Percentiles rank a stretch among this genome's conserved stretches.
Conservation (phyloP, 1,140 invertebrate species). For the Leguminivora glycinivorella region DNA sequence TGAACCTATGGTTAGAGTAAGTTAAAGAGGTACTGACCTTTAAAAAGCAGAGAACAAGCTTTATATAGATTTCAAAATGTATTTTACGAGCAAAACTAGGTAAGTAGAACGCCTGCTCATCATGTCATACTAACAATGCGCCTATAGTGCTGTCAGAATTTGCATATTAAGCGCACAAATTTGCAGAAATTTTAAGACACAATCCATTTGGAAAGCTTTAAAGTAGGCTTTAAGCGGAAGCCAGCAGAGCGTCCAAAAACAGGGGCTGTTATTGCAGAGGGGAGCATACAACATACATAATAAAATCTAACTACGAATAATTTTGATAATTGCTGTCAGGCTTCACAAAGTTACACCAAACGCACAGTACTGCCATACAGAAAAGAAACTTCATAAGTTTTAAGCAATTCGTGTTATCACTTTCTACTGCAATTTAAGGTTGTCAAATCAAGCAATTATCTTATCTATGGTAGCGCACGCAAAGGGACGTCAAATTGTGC, state of each 20-base stretch:
- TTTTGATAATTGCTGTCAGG: conserved; percentile 13
- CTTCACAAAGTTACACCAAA: conserved; percentile 32
- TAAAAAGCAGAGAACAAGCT: too few relatives aligned
- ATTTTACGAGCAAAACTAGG: too few relatives aligned
- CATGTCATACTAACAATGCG: not conserved
- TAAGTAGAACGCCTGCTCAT: not conserved
- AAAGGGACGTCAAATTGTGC: too few relatives aligned
- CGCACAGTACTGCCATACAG: too few relatives aligned
- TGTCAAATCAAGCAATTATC: too few relatives aligned
- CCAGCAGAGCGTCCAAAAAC: conserved; percentile 1
- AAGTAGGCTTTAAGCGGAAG: conserved; percentile 2
- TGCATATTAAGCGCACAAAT: not conserved
- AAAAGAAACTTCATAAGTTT: too few relatives aligned
- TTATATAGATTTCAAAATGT: too few relatives aligned
- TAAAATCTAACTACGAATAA: conserved; percentile 18
- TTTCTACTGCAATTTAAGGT: too few relatives aligned
- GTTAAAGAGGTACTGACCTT: too few relatives aligned
- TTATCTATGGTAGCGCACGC: too few relatives aligned
- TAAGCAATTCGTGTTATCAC: too few relatives aligned
- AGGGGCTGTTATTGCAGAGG: conserved; percentile 1
- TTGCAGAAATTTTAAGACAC: conserved; percentile 1
- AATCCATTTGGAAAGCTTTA: conserved; percentile 12
- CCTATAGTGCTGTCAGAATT: not conserved
- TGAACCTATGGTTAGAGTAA: too few relatives aligned
- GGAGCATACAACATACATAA: conserved; percentile 2